Evolutionary conservation across 2,888 invertebrate species (phyloP), one percentile per base, ranked within the genome.

Genomic region (Hydropsyche betteni): DNA sequence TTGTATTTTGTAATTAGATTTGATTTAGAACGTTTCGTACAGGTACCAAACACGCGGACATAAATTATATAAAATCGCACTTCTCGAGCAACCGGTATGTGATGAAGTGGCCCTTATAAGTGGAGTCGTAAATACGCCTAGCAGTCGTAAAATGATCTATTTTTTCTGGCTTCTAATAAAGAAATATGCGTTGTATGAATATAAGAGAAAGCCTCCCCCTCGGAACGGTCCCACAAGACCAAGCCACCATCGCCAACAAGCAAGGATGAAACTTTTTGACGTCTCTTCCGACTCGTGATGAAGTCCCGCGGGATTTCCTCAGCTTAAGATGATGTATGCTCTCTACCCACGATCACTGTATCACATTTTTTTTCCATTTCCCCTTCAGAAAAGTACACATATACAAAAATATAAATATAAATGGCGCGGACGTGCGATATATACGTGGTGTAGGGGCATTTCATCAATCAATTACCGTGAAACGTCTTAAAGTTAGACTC

Each of bases 241-340:
- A 10, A 33, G 14, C 55, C 16, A 55, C 71, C 44, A 16, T 36
- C n/a, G 72, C 52, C 33, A 58, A 36, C 72, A 55, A 72, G 55
- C 55, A 74, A 74, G 71, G 74, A 71, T 74, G 71, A 77, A 77
- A 71, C 69, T 77, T 69, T 72, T 51, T 68, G 75, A 75, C 75
- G 72, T 77, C 61, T 75, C 77, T 58, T 77, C 73, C 76, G 64
- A 74, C 71, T 68, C 68, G 74, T 77, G 77, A 77, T 77, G 77
- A 76, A 75, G 69, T 74, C 77, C 75, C 75, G n/a, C 14, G 75
- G 77, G 77, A 77, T 69, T 68, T 36, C 38, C 72, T 34, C 74
- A 70, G 70, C 75, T 77, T 76, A 74, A 75, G 64, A 74, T 77
- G 77, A 77, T 77, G 77, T 77, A 75, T 77, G 75, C 77, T 68